Evolutionary conservation across 2,797 vertebrate genomes (phyloP), one percentile per base, ranked within the genome.

Genomic region (Malurus leucopterus): DNA sequence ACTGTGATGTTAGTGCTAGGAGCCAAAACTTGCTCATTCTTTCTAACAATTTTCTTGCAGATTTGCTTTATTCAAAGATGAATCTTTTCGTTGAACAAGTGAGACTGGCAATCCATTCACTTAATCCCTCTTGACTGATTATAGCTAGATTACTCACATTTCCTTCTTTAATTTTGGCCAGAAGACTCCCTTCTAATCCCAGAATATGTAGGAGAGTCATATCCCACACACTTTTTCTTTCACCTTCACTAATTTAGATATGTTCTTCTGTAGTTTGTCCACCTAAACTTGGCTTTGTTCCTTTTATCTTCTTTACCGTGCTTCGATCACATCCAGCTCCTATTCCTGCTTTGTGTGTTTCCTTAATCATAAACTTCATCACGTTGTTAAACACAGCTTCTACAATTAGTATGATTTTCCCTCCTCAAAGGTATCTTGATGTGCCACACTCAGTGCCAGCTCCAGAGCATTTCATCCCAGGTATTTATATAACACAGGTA

Each of bases 31-130:
- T 14, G 0, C 6, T 34, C 3, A 6, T 26, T 27, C 63, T 73
- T 79, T 73, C 54, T 50, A 69, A 46, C 8, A 73, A 70, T 78
- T 76, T 84, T 6, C 36, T 63, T 84, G 53, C 19, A 59, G 24
- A 59, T 80, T 80, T 75, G 17, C 34, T 78, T 86, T 89, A 63
- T 43, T 81, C n/a, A 69, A 32, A 90, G 51, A 75, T 65, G 65
- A 65, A 72, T 91, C 21, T 63, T 50, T 84, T 58, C 65, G 29
- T 62, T 91, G 68, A 75, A 51, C 50, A 86, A 77, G 24, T 24
- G n/a, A 83, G 36, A 75, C 29, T 80, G 59, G 51, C 24, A 78
- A 49, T 84, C 51, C 22, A 43, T 86, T 84, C 38, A 22, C 9
- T 55, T 87, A 57, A 55, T 73, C 44, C 9, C n/a, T 36, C 13